phyloP scores from a whole-genome alignment of 2,113 vertebrate genomes.

The Solea solea region DNA sequence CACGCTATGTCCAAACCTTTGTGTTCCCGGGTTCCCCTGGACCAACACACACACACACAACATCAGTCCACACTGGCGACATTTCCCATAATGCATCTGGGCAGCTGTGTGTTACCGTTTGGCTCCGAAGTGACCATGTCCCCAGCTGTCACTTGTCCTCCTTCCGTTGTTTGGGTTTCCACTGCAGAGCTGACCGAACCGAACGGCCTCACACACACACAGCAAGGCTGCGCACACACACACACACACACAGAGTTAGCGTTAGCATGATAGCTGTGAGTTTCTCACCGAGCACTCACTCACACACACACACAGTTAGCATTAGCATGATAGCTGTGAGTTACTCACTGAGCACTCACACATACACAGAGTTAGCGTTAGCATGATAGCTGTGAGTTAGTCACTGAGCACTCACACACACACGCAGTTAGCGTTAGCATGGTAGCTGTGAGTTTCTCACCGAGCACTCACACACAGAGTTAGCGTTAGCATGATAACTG shows the following conservation, averaged over 20 bases:
- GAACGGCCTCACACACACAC: conserved; percentile 26
- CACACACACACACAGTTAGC: neutral
- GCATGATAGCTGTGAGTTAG: neutral
- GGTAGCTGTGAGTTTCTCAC: too few species aligned
- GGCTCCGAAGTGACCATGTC: conserved; percentile 49
- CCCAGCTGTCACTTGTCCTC: conserved; percentile 25
- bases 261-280: too few species aligned
- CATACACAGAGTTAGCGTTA: neutral
- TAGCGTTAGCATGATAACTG: too few species aligned
- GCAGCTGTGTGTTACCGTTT: conserved; percentile 19
- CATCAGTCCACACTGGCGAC: neutral
- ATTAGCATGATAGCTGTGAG: neutral
- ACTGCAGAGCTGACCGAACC: conserved; percentile 53
- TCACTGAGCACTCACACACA: too few species aligned
- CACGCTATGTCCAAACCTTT: conserved; percentile 59
- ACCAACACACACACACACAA: neutral
- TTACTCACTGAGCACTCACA: too few species aligned
- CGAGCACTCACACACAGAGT: too few species aligned
- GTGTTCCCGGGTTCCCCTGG: neutral
- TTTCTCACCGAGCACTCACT: neutral
- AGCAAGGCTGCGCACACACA: conserved; percentile 32
- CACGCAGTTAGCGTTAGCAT: too few species aligned
- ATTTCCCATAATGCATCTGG: neutral
- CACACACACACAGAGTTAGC: conserved; percentile 12
- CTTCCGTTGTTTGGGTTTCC: conserved; percentile 41